A percentile compares a stretch with the other conserved stretches of the same genome.
Evolutionary conservation across 2,113 vertebrate genomes (phyloP).

Genomic region (Cairina moschata): DNA sequence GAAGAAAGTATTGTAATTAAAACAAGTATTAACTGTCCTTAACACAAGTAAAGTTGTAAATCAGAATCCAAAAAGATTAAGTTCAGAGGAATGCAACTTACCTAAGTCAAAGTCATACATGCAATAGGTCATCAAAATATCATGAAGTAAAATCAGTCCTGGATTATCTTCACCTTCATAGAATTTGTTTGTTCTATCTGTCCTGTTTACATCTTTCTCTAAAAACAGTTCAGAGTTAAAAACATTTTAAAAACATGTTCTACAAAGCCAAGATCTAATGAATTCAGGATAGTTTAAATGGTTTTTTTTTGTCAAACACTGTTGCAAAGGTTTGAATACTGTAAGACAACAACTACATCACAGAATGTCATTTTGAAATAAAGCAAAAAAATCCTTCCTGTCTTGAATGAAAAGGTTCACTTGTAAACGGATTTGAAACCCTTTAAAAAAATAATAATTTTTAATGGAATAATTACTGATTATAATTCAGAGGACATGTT

Average conservation of each 20-base stretch:
- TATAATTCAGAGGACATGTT: conserved; percentile 21
- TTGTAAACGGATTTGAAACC: conserved; percentile 45
- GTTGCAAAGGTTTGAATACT: conserved; percentile 54
- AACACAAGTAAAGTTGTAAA: background rate
- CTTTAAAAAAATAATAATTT: background rate
- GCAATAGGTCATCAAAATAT: conserved; percentile 99
- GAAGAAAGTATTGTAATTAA: background rate
- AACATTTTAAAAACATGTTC: conserved; percentile 51
- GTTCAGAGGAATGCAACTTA: conserved; percentile 75
- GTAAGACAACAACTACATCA: conserved; percentile 21
- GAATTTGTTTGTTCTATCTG: conserved; percentile 94
- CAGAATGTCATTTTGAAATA: conserved; percentile 47
- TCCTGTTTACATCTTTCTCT: conserved; percentile 99
- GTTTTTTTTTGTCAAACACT: conserved; percentile 48
- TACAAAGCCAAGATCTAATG: conserved; percentile 50
- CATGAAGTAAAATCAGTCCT: conserved; percentile 92
- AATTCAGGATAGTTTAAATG: conserved; percentile 37
- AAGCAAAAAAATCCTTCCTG: conserved; percentile 26
- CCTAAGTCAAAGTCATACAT: conserved; percentile 98
- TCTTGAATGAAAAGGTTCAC: conserved; percentile 22
- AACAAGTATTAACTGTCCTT: background rate
- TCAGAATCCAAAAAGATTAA: background rate
- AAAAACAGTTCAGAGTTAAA: conserved; percentile 67
- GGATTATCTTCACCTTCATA: conserved; percentile 96
- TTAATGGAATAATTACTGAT: conserved; percentile 20